phyloP scores from a whole-genome alignment of 2,888 invertebrate species.

The Pandemis heparana region DNA sequence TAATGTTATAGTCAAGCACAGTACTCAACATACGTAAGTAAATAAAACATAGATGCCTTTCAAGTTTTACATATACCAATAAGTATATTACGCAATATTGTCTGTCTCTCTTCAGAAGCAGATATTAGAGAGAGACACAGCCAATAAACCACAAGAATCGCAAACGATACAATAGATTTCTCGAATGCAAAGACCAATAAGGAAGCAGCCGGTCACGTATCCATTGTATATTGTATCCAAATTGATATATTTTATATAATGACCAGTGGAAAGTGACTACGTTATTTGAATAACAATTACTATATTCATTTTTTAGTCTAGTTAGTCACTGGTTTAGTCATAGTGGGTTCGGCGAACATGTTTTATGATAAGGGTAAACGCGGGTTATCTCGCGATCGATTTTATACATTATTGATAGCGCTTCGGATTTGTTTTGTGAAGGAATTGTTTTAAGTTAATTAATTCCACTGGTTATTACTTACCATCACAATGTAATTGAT shows the following conservation, averaged over 20 bases:
- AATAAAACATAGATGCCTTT: not conserved
- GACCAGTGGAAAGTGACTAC: slow-evolving; percentile 41
- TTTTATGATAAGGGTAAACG: slow-evolving; percentile 10
- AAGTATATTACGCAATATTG: not conserved
- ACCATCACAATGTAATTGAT: no score
- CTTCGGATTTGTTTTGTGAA: slow-evolving; percentile 1
- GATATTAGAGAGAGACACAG: not conserved
- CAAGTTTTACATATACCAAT: not conserved
- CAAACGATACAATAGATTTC: slow-evolving; percentile 8
- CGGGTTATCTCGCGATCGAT: slow-evolving; percentile 3
- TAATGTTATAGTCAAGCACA: no score
- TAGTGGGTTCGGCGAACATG: slow-evolving; percentile 21
- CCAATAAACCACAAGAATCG: slow-evolving; percentile 1
- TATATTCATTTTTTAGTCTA: slow-evolving; percentile 32
- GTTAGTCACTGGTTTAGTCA: slow-evolving; percentile 31
- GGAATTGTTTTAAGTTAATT: not conserved
- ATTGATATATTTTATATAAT: slow-evolving; percentile 39
- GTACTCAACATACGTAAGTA: not conserved
- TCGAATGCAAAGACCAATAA: slow-evolving; percentile 53
- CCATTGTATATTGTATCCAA: slow-evolving; percentile 44
- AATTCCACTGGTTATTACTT: no score
- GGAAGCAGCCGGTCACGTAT: slow-evolving; percentile 53
- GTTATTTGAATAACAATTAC: slow-evolving; percentile 34
- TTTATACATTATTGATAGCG: not conserved
- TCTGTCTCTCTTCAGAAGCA: not conserved